These are phyloP conservation scores for Catharus minimus DNA, from an alignment of 2,113 vertebrate genomes.

Conservation along the genomic window DNA sequence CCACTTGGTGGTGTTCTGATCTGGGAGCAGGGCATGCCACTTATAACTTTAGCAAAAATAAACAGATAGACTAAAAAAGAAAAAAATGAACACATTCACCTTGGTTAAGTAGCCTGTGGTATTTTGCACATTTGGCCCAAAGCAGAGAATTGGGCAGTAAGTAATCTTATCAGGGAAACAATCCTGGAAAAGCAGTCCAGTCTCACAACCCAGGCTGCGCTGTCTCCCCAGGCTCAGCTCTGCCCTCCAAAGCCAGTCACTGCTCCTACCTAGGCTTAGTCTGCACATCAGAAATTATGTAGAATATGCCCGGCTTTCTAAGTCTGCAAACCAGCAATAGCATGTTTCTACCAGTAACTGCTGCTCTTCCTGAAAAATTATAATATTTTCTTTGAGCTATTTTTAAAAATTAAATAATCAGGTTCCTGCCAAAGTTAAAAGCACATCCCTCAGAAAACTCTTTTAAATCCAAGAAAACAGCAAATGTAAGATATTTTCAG, in stretches of 20 bases:
- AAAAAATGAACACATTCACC: neutral
- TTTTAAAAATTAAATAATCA: neutral
- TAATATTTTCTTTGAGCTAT: neutral
- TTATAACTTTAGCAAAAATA: neutral
- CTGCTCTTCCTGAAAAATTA: neutral
- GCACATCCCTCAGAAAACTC: neutral
- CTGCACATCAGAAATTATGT: neutral
- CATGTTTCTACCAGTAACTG: neutral
- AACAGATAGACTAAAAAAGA: neutral
- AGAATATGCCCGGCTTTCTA: neutral
- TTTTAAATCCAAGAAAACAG: neutral
- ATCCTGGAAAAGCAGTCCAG: neutral
- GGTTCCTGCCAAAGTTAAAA: neutral
- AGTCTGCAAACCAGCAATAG: neutral
- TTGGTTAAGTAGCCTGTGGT: neutral
- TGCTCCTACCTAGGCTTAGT: neutral
- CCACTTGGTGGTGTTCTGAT: fast-evolving
- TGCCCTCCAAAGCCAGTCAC: neutral
- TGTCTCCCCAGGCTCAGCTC: neutral
- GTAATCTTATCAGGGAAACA: neutral
- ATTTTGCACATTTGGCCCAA: neutral
- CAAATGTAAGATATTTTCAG: slow-evolving; percentile 6
- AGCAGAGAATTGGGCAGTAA: neutral
- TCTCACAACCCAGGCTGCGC: neutral
- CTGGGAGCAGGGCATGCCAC: neutral